Evolutionary conservation across 2,113 vertebrate genomes (phyloP).

Genomic region (Leptobrachium ailaonicum): DNA sequence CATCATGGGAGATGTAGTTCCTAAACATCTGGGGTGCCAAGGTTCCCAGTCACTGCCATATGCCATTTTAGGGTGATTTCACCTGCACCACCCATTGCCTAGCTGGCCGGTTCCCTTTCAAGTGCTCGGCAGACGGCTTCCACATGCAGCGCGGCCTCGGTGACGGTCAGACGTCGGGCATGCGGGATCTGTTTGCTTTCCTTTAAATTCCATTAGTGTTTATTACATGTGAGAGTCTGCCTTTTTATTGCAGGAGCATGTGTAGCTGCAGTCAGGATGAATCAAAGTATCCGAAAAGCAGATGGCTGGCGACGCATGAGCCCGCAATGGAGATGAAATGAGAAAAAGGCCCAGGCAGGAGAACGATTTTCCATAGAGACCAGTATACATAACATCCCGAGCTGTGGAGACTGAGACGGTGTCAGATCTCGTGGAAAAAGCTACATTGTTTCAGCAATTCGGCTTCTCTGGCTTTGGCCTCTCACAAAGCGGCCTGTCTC

Average conservation of each 20-base stretch:
- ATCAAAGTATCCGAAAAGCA: background rate
- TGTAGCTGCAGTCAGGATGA: background rate
- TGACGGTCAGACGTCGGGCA: background rate
- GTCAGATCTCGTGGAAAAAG: slow-evolving; percentile 27
- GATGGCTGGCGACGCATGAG: background rate
- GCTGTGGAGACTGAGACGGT: background rate
- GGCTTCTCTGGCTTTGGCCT: slow-evolving; percentile 24
- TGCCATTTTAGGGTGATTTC: too few relatives aligned
- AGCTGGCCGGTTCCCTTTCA: too few relatives aligned
- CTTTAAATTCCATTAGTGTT: background rate
- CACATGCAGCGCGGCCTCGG: background rate
- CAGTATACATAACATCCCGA: slow-evolving; percentile 5
- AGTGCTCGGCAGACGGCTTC: too few relatives aligned
- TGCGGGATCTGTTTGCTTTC: background rate
- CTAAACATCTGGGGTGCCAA: too few relatives aligned
- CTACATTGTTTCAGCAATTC: slow-evolving; percentile 13
- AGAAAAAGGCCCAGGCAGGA: background rate
- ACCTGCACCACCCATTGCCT: too few relatives aligned
- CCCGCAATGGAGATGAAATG: background rate
- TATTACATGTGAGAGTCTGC: background rate
- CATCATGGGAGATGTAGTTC: too few relatives aligned
- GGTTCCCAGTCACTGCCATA: too few relatives aligned
- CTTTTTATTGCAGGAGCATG: background rate
- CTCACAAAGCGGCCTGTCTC: slow-evolving; percentile 24
- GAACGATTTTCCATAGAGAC: slow-evolving; percentile 33